Evolutionary conservation across 2,888 invertebrate species (phyloP), one percentile per base, ranked within the genome.

Genomic region (Arctia plantaginis): DNA sequence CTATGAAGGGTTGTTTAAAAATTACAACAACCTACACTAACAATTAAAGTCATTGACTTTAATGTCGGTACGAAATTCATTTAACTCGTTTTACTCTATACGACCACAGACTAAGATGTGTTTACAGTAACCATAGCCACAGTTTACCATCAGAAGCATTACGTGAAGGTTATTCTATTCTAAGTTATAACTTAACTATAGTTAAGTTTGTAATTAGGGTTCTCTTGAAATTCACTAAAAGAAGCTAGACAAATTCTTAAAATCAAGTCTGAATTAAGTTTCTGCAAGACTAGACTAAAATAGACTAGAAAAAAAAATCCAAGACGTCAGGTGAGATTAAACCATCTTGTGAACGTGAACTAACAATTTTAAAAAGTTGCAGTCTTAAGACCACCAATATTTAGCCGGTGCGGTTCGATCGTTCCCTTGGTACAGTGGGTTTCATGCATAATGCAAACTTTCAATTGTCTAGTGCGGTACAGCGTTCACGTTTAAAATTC

Each of bases 361-460:
- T 78, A 78, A 84, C 84, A 82, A 81, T 81, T 74, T 84, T 80
- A 77, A 72, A 70, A 79, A 84, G 77, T 81, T 80, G 73, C 75
- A 79, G 75, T 85, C 85, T 82, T 85, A 82, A 83, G 80, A 69
- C 82, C 79, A 84, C 87, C 90, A 89, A 91, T 88, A 89, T 91
- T 91, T 89, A 88, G 86, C 81, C 78, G 77, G 81, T 82, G 81
- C 51, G 68, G 82, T 81, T 82, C 85, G 83, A 88, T 88, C 55
- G 85, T 69, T 85, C 88, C 88, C 83, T 55, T 64, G 86, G 85
- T 77, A 78, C 82, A 78, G 80, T 78, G 72, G 69, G 83, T 82
- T 91, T 88, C 90, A 92, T 93, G 92, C 91, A 93, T 93, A 89
- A 93, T 93, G 92, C 90, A 91, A 87, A 87, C 85, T 91, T 92